Percentiles rank a stretch among this genome's conserved stretches.
These are phyloP conservation scores for Danionella dracula DNA, from an alignment of 2,797 vertebrate genomes.

Conservation along the genomic window DNA sequence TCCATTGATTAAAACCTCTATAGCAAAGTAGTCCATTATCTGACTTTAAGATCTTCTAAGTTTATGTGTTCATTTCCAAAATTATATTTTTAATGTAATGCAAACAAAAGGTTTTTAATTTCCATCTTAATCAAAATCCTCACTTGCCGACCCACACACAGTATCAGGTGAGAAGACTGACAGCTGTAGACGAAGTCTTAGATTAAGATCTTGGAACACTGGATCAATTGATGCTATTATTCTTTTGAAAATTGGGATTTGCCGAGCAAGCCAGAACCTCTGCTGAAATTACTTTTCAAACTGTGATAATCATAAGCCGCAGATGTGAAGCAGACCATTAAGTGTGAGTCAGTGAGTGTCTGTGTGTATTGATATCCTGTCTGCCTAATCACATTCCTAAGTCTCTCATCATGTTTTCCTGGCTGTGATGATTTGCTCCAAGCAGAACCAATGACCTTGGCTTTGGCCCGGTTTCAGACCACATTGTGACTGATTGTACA, in stretches of 20 bases:
- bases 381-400: constrained; percentile 15
- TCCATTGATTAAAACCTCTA: too few relatives aligned
- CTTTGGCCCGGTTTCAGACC: constrained; percentile 26
- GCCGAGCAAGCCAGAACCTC: neutral
- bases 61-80: too few relatives aligned
- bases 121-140: neutral
- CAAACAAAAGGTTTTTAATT: too few relatives aligned
- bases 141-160: neutral
- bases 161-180: constrained; percentile 20
- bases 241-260: constrained; percentile 20
- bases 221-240: constrained; percentile 31
- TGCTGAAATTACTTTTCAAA: constrained; percentile 33
- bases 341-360: constrained; percentile 2
- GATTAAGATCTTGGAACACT: constrained; percentile 16
- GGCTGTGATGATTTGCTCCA: constrained; percentile 13
- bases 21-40: too few relatives aligned
- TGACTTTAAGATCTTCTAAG: too few relatives aligned
- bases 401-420: constrained; percentile 21
- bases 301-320: constrained; percentile 26
- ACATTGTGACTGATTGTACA: constrained; percentile 26
- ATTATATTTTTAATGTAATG: too few relatives aligned
- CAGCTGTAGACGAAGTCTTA: constrained; percentile 3
- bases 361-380: constrained; percentile 21
- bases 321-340: constrained; percentile 24
- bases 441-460: constrained; percentile 17